Conservation (phyloP, 2,888 invertebrate genomes). For the Anagyrus pseudococci region DNA sequence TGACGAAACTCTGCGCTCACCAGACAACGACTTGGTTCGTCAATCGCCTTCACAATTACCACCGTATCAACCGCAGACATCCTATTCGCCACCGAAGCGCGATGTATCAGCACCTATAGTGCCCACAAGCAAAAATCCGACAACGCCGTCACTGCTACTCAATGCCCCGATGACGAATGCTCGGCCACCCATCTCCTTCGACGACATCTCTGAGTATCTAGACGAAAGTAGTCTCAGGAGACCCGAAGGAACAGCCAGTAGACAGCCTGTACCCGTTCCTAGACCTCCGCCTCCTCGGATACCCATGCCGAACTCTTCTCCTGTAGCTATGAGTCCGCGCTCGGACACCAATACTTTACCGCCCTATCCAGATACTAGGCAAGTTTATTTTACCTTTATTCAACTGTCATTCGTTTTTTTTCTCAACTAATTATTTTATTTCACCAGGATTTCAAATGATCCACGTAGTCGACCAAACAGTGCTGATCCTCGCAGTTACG, state of each 20-base stretch:
- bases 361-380: constrained; percentile 21
- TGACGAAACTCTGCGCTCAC: constrained; percentile 45
- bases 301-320: constrained; percentile 18
- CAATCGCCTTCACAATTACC: constrained; percentile 7
- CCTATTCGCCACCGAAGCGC: constrained; percentile 41
- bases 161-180: constrained; percentile 46
- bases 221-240: constrained; percentile 57
- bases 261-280: background rate
- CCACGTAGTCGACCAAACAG: constrained; percentile 21
- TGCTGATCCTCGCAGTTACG: constrained; percentile 15
- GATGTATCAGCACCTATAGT: constrained; percentile 29
- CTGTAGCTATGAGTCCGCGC: constrained; percentile 23
- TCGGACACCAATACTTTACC: constrained; percentile 26
- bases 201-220: constrained; percentile 55
- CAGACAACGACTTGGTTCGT: constrained; percentile 39
- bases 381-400: background rate
- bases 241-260: background rate
- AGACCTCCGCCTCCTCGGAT: constrained; percentile 3
- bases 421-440: background rate
- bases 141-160: constrained; percentile 46
- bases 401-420: background rate
- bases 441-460: constrained; percentile 21
- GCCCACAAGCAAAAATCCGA: constrained; percentile 38
- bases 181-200: constrained; percentile 50
- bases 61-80: constrained; percentile 33